phyloP scores from a whole-genome alignment of 2,113 vertebrate genomes.

The Toxotes chatareus region DNA sequence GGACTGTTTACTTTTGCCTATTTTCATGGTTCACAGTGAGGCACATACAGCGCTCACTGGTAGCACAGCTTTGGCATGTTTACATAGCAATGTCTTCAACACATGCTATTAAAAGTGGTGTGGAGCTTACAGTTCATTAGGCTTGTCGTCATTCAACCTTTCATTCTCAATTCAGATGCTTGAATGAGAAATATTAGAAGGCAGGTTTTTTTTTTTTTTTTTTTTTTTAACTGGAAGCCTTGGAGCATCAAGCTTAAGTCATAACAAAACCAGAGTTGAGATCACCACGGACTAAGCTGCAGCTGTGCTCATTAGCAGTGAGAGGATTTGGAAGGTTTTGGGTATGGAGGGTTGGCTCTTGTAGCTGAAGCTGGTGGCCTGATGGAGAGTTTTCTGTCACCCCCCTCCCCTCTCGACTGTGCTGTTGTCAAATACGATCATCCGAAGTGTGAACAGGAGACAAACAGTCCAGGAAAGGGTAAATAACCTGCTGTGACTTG shows the following conservation, averaged over 20 bases:
- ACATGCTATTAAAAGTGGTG: constrained; percentile 70
- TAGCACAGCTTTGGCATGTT: constrained; percentile 69
- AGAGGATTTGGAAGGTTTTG: constrained; percentile 63
- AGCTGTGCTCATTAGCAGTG: constrained; percentile 81
- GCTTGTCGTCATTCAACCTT: constrained; percentile 59
- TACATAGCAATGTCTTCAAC: constrained; percentile 71
- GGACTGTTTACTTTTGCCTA: constrained; percentile 37
- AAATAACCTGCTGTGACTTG: constrained; percentile 54
- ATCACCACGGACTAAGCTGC: constrained; percentile 69
- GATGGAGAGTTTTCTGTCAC: constrained; percentile 48
- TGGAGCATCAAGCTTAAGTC: constrained; percentile 62
- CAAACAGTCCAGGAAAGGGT: constrained; percentile 59
- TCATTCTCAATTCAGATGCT: constrained; percentile 48
- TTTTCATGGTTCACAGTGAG: constrained; percentile 46
- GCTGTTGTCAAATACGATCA: constrained; percentile 58
- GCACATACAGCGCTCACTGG: constrained; percentile 41
- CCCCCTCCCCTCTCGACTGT: not conserved
- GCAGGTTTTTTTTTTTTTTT: constrained; percentile 23
- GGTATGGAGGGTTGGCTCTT: constrained; percentile 33
- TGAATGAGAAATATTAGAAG: constrained; percentile 61
- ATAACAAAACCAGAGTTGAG: constrained; percentile 75
- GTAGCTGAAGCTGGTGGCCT: constrained; percentile 41
- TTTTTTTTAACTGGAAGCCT: constrained; percentile 35
- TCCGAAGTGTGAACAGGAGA: constrained; percentile 51
- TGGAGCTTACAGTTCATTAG: constrained; percentile 58